These are phyloP conservation scores for Thymelicus acteon DNA, from an alignment of 2,888 invertebrate genomes.

Conservation along the genomic window DNA sequence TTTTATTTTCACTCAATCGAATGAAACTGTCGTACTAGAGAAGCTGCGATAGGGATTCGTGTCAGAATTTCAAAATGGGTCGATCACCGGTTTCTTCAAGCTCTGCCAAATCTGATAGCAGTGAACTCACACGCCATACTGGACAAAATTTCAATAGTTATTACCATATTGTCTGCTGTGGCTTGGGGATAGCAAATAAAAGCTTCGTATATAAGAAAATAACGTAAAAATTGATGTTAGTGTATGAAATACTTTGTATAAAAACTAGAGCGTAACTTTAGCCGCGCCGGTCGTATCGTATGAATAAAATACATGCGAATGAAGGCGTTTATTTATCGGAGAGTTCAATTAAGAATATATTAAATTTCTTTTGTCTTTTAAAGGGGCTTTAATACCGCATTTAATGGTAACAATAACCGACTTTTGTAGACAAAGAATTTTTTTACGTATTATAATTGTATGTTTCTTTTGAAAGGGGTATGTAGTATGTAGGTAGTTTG, in stretches of 20 bases:
- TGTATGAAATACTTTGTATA: background rate
- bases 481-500: too few relatives aligned
- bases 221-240: slow-evolving; percentile 28
- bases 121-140: slow-evolving; percentile 21
- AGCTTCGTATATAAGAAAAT: slow-evolving; percentile 15
- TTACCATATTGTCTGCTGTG: slow-evolving; percentile 29
- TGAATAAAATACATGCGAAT: slow-evolving; percentile 6
- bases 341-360: background rate
- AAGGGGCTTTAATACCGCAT: too few relatives aligned
- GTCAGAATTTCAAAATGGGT: slow-evolving; percentile 44
- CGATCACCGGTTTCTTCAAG: slow-evolving; percentile 37
- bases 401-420: too few relatives aligned
- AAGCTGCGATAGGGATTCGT: slow-evolving; percentile 40
- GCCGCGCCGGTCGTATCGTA: slow-evolving; percentile 11
- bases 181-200: background rate
- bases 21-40: background rate
- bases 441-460: too few relatives aligned
- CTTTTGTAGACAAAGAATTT: too few relatives aligned
- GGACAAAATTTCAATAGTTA: slow-evolving; percentile 15
- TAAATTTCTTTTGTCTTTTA: too few relatives aligned
- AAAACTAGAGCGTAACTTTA: slow-evolving; percentile 19
- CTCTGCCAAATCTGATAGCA: slow-evolving; percentile 44
- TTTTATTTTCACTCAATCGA: background rate
- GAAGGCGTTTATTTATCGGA: background rate
- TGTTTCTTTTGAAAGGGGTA: too few relatives aligned